Base-by-base conservation (phyloP, 23 tunicate species). In the Trididemnum nubilum region DNA sequence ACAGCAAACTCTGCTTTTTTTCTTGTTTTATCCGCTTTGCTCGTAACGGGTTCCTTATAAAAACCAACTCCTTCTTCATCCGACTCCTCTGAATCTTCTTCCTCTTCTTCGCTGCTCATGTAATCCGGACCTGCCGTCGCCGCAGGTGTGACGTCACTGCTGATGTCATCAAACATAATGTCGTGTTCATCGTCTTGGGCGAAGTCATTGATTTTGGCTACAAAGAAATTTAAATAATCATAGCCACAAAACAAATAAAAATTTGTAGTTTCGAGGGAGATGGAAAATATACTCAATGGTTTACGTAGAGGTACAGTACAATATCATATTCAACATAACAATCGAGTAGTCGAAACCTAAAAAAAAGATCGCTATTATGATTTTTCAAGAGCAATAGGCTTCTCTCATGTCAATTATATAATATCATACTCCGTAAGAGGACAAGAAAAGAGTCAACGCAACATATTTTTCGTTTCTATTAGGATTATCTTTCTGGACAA, bases 161-260 rank as follows among this genome's bases (percentile, higher is more conserved):
- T 80, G 72, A 92, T 72, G 84, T 92, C 97, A 65, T 87, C 97
- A 60, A 92, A 92, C 82, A 73, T 83, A 51, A 86, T 87, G 81
- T 79, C 88, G 50, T 86, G 73, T 23, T 92, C 97, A 72, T 82
- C 85, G 49, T 86, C 85, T 49, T 83, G 75, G 21, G 83, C 88
- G 33, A 75, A 77, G 71, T 92, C 92, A 78, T 92, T 92, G 82
- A 92, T 92, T 59, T 92, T 92, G 64, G 97, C 97, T 92, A 74
- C 0, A 44, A 50, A 72, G 22, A 36, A 73, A 40, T 7, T n/a
- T n/a, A n/a, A n/a, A 23, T 22, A 19, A 63, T n/a, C n/a, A n/a
- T n/a, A n/a, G n/a, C n/a, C 18, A 12, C 57, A 19, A 50, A 19
- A 12, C 19, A 12, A 12, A 50, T 12, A 12, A 19, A 50, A 50